Evolutionary conservation across 1,140 invertebrate genomes (phyloP).

Genomic region (Fopius arisanus): DNA sequence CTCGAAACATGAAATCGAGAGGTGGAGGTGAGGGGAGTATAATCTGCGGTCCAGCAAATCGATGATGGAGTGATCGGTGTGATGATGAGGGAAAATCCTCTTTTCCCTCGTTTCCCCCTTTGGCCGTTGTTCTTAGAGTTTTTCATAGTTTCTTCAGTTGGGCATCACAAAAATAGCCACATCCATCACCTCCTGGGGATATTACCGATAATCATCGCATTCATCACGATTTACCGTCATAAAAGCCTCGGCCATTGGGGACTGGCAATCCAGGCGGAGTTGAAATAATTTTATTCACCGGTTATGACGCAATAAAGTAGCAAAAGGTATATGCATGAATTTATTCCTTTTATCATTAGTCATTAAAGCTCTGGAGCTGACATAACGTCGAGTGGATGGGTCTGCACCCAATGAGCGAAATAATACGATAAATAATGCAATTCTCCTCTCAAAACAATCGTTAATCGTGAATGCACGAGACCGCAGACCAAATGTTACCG

Average conservation of each 20-base stretch:
- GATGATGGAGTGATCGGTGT: background rate
- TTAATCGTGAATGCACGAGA: background rate
- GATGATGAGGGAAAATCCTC: background rate
- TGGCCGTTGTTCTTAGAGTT: background rate
- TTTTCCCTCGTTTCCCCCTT: background rate
- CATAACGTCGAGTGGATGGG: background rate
- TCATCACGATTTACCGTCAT: background rate
- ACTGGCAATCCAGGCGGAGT: background rate
- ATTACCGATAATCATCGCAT: background rate
- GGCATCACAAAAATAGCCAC: background rate
- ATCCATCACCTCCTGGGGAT: background rate
- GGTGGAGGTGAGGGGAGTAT: background rate
- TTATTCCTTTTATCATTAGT: background rate
- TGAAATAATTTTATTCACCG: background rate
- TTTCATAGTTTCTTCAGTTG: background rate
- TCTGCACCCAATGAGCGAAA: background rate
- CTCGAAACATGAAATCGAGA: background rate
- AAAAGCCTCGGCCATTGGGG: background rate
- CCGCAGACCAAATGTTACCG: background rate
- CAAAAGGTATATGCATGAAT: background rate
- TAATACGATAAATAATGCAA: background rate
- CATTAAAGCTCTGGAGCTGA: background rate
- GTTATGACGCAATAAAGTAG: background rate
- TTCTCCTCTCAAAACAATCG: background rate
- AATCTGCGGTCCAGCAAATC: background rate